Base-by-base conservation (phyloP, 2,888 invertebrate species). In the Trichogramma dendrolimi region DNA sequence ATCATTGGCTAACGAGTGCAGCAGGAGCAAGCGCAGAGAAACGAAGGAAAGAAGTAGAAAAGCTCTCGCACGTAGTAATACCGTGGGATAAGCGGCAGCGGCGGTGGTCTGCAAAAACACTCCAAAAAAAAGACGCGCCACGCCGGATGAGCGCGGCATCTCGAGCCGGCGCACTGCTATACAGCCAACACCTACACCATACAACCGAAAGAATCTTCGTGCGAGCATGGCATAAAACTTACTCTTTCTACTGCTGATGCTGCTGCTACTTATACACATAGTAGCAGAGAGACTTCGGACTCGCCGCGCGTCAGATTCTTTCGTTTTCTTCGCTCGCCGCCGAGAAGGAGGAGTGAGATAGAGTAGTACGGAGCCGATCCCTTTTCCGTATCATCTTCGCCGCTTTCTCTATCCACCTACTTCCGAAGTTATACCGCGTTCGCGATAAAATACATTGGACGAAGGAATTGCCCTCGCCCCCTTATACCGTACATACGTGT, bases 221-320 rank as follows among this genome's bases (percentile, higher is more conserved):
- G 65, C 66, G 64, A 54, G 54, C 57, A 61, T 41, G 66, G 67
- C 64, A 68, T 65, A 65, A 68, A 68, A 68, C 64, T 68, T 66
- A 57, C 48, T 53, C 52, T 57, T 27, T 27, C 27, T 27, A 27
- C 27, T 27, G 27, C 27, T 27, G 27, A 27, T 27, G 27, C 27
- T 27, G 27, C 27, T 27, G 27, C 27, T 27, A 27, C 27, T 27
- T 27, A 27, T 27, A 27, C 27, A 27, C 27, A 27, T 27, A 27
- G 27, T 27, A 27, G 27, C 2, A 27, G 27, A 27, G 27, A 27
- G 27, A 2, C 27, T 27, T 27, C 27, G 27, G 27, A 27, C 27
- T 27, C 27, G 2, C 27, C 27, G 27, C 27, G 27, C 27, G 27
- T 27, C 27, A 27, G 27, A 27, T 27, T 27, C 27, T 27, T 27